Evolutionary conservation across 2,113 vertebrate genomes (phyloP).

Genomic region (Chelonoidis abingdonii): DNA sequence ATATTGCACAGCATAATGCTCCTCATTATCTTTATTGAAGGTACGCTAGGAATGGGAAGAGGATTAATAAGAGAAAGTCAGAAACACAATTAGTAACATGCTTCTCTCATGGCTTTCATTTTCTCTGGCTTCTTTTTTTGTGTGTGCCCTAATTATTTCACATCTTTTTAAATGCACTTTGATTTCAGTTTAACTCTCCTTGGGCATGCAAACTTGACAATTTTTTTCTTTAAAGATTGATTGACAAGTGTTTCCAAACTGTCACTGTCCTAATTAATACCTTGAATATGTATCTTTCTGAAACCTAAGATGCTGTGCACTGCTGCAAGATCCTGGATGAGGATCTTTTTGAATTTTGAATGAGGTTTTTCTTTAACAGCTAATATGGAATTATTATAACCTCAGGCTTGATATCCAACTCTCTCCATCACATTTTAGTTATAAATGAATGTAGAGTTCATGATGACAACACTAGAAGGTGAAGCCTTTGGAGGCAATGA

Average conservation of each 20-base stretch:
- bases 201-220: constrained; percentile 54
- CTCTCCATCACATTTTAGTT: constrained; percentile 35
- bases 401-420: constrained; percentile 34
- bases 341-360: constrained; percentile 16
- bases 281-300: constrained; percentile 56
- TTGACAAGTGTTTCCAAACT: constrained; percentile 59
- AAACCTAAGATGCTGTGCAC: constrained; percentile 20
- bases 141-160: constrained; percentile 59
- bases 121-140: constrained; percentile 43
- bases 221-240: constrained; percentile 41
- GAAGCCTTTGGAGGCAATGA: background rate
- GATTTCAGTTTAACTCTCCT: constrained; percentile 67
- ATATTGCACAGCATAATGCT: background rate
- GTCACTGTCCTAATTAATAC: constrained; percentile 66
- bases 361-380: constrained; percentile 5
- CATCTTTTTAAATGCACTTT: constrained; percentile 67
- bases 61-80: constrained; percentile 51
- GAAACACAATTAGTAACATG: constrained; percentile 50
- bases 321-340: constrained; percentile 33
- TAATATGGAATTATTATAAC: constrained; percentile 42
- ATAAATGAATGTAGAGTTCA: constrained; percentile 10
- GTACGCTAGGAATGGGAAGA: constrained; percentile 29
- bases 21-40: constrained; percentile 58
- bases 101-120: constrained; percentile 47
- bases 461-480: constrained; percentile 4